These are phyloP conservation scores for Thinocorus orbignyianus DNA, from an alignment of 2,113 vertebrate species.

Conservation along the genomic window DNA sequence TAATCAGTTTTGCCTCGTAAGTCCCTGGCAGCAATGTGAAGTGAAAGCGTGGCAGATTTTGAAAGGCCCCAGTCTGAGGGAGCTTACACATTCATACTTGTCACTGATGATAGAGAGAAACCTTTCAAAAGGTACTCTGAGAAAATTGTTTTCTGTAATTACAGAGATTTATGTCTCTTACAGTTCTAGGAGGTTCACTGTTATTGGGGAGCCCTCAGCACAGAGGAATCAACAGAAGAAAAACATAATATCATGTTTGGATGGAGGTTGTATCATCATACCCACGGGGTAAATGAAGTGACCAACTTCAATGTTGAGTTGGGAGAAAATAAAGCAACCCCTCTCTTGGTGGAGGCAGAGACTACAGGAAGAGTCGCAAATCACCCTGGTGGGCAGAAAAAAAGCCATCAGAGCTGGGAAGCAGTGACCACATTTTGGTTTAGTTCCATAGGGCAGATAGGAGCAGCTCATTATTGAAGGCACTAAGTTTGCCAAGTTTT, in stretches of 20 bases:
- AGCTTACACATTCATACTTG: not conserved
- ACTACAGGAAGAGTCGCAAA: not conserved
- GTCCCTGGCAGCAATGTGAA: not conserved
- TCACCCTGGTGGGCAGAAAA: not conserved
- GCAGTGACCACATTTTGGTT: not conserved
- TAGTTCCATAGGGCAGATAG: not conserved
- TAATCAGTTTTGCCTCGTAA: not conserved
- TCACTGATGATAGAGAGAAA: not conserved
- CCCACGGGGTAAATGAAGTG: not conserved
- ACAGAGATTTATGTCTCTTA: not conserved
- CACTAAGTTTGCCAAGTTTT: not conserved
- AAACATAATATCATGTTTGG: accelerated
- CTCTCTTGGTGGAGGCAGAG: not conserved
- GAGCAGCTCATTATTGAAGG: not conserved
- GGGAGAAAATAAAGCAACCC: not conserved
- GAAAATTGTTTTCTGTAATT: not conserved
- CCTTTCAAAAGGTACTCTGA: not conserved
- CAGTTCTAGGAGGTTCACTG: not conserved
- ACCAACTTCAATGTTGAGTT: not conserved
- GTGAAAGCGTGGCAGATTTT: not conserved
- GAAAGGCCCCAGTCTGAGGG: not conserved
- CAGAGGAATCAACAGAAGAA: not conserved
- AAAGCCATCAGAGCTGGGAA: not conserved
- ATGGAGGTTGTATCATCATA: not conserved
- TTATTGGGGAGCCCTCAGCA: accelerated